phyloP scores from a whole-genome alignment of 2,888 invertebrate species.

The Octonoba sinensis region DNA sequence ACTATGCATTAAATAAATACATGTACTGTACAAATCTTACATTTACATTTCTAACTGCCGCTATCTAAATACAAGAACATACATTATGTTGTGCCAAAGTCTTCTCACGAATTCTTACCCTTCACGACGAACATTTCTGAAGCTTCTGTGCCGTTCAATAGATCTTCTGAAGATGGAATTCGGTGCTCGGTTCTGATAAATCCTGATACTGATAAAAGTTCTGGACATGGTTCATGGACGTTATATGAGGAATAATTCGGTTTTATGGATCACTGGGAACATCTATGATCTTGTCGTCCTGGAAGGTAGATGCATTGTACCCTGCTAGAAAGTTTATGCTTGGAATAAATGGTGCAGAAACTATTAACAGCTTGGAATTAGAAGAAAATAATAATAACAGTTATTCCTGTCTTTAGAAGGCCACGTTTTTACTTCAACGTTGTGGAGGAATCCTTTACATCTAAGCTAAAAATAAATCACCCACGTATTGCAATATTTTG shows the following conservation, averaged over 20 bases:
- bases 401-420: too few species aligned
- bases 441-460: too few species aligned
- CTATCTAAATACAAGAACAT: conserved; percentile 48
- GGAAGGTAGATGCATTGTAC: conserved; percentile 11
- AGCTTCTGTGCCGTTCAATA: not conserved
- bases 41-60: conserved; percentile 32
- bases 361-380: too few species aligned
- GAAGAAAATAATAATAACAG: not conserved
- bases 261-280: conserved; percentile 42
- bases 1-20: conserved; percentile 56
- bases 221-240: conserved; percentile 53
- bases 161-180: not conserved
- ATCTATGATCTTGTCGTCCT: not conserved
- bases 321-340: not conserved
- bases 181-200: conserved; percentile 1
- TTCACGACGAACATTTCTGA: too few species aligned
- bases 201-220: not conserved
- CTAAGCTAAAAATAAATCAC: too few species aligned
- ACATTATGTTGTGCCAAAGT: conserved; percentile 22
- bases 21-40: conserved; percentile 47
- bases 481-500: too few species aligned
- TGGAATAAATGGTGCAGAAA: too few species aligned
- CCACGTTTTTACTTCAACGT: too few species aligned
- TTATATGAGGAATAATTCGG: conserved; percentile 53
- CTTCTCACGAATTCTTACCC: not conserved